A percentile compares a stretch with the other conserved stretches of the same genome.
Conservation (phyloP, 1,140 invertebrate species). For the Pseudomyrmex dendroicus region DNA sequence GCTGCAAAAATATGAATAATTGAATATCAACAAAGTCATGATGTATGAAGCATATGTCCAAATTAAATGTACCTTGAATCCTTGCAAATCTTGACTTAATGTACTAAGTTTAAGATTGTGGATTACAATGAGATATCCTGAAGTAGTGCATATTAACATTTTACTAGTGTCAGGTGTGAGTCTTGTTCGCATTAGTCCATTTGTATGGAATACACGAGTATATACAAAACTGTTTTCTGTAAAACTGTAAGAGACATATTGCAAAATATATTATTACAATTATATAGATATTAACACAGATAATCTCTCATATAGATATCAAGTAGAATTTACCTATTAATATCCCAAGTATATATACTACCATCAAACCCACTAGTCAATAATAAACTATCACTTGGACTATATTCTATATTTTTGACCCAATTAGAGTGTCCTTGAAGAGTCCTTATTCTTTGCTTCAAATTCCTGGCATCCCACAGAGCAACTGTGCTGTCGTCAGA, state of each 20-base stretch:
- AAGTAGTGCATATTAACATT: constrained; percentile 95
- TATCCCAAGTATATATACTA: constrained; percentile 97
- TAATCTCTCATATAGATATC: not conserved
- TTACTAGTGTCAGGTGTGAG: constrained; percentile 94
- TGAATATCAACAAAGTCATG: not conserved
- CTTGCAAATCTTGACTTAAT: constrained; percentile 91
- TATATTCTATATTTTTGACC: constrained; percentile 98
- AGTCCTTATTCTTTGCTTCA: constrained; percentile 91
- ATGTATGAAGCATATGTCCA: not conserved
- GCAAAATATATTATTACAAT: constrained; percentile 49
- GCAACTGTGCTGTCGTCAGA: constrained; percentile 97
- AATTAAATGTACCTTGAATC: constrained; percentile 90
- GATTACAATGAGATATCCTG: constrained; percentile 95
- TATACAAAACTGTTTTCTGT: constrained; percentile 92
- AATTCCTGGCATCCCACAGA: constrained; percentile 95
- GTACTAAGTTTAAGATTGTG: constrained; percentile 94
- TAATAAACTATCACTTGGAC: constrained; percentile 92
- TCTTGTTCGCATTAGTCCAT: constrained; percentile 94
- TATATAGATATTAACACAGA: not conserved
- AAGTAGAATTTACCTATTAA: constrained; percentile 89
- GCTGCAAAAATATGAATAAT: constrained; percentile 86
- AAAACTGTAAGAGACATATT: constrained; percentile 83
- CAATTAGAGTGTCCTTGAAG: constrained; percentile 96
- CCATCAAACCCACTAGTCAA: constrained; percentile 97
- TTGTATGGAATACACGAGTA: constrained; percentile 93